Evolutionary conservation across 2,888 invertebrate species (phyloP).

Genomic region (Eurois occulta): DNA sequence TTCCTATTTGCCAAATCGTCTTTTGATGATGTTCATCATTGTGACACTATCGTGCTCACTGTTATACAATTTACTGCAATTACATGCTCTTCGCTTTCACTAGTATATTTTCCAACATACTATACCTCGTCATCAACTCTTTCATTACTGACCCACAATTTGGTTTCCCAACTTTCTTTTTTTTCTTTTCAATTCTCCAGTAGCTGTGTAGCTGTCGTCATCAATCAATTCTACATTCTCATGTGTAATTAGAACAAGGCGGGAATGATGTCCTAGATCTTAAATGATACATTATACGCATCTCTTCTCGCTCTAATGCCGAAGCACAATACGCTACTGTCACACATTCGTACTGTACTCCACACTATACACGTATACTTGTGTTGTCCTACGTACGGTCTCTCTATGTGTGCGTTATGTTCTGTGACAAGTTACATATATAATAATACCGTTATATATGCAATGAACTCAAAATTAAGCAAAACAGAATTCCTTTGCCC

Average conservation of each 20-base stretch:
- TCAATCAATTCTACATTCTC: constrained; percentile 77
- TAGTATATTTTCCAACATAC: constrained; percentile 68
- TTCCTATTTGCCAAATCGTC: constrained; percentile 80
- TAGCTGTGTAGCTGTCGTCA: constrained; percentile 58
- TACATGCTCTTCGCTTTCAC: constrained; percentile 82
- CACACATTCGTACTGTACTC: constrained; percentile 72
- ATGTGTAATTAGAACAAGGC: constrained; percentile 82
- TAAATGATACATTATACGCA: constrained; percentile 84
- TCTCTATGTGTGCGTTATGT: constrained; percentile 58
- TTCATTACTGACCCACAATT: constrained; percentile 58
- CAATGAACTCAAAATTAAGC: constrained; percentile 68
- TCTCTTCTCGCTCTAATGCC: constrained; percentile 88
- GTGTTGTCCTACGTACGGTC: constrained; percentile 56
- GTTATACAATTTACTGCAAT: constrained; percentile 80
- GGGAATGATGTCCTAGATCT: constrained; percentile 86
- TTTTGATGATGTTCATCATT: constrained; percentile 83
- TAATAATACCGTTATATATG: constrained; percentile 63
- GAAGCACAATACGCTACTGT: constrained; percentile 84
- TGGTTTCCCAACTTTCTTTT: constrained; percentile 54
- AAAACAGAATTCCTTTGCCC: constrained; percentile 69
- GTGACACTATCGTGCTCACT: constrained; percentile 73
- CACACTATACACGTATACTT: constrained; percentile 56
- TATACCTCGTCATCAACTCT: constrained; percentile 57
- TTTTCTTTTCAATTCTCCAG: constrained; percentile 54
- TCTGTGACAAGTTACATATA: constrained; percentile 61